phyloP scores from a whole-genome alignment of 2,797 vertebrate genomes.

The Cyclopterus lumpus region DNA sequence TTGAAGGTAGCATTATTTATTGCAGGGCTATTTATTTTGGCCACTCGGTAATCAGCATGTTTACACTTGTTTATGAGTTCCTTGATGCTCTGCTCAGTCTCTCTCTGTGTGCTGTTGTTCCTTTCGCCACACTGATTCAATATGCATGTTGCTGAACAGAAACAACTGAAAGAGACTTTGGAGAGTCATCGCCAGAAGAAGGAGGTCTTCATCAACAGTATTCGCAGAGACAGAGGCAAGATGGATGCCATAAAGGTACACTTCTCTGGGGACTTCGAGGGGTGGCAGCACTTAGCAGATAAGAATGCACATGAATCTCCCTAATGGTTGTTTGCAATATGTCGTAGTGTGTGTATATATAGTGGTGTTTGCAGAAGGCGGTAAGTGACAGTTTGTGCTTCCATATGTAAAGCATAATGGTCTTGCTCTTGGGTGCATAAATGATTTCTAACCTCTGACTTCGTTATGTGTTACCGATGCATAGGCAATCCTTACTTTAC shows the following conservation, averaged over 20 bases:
- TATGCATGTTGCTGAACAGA: constrained; percentile 72
- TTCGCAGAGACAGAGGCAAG: constrained; percentile 77
- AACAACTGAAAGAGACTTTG: constrained; percentile 82
- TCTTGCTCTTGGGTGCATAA: constrained; percentile 1
- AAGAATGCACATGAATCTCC: constrained; percentile 46
- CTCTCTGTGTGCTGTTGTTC: constrained; percentile 3
- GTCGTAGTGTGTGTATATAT: constrained; percentile 46
- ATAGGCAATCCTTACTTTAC: neutral
- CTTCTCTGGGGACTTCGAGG: constrained; percentile 10
- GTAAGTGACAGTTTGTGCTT: constrained; percentile 50
- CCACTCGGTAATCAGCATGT: neutral
- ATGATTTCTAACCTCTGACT: constrained; percentile 28
- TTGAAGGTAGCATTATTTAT: neutral
- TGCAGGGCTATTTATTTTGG: neutral
- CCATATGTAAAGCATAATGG: constrained; percentile 57
- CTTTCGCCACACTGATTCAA: constrained; percentile 12
- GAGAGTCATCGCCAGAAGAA: constrained; percentile 73
- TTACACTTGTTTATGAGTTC: neutral
- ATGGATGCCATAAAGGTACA: constrained; percentile 85
- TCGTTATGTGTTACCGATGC: neutral
- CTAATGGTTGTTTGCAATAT: constrained; percentile 70
- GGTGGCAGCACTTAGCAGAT: constrained; percentile 69
- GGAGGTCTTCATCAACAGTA: constrained; percentile 76
- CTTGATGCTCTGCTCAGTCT: neutral
- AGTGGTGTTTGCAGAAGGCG: constrained; percentile 58